Evolutionary conservation across 2,888 invertebrate species (phyloP).

Genomic region (Andrena bicolor): DNA sequence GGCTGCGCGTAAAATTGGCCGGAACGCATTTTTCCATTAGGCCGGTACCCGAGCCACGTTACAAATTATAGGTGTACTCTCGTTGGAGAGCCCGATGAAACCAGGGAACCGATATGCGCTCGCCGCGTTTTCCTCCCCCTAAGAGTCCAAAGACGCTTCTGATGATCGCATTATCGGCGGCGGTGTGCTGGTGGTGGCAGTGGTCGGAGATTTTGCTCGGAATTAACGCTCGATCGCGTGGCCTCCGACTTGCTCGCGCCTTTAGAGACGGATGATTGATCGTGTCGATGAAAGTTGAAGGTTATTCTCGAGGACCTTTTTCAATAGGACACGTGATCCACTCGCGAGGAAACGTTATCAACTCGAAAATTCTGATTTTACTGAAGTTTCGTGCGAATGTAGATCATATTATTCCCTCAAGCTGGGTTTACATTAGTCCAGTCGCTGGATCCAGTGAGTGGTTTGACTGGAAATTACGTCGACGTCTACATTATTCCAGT

Average conservation of each 20-base stretch:
- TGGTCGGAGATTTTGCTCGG: not conserved
- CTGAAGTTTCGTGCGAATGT: too few species aligned
- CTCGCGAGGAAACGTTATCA: too few species aligned
- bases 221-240: conserved; percentile 20
- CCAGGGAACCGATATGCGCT: conserved; percentile 70
- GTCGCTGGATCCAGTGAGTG: too few species aligned
- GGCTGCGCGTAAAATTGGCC: conserved; percentile 80
- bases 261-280: conserved; percentile 18
- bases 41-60: conserved; percentile 77
- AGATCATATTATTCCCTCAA: too few species aligned
- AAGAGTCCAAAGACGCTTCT: conserved; percentile 26
- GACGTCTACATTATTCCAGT: too few species aligned
- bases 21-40: conserved; percentile 82
- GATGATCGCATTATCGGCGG: conserved; percentile 18
- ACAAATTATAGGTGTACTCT: conserved; percentile 81
- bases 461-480: too few species aligned
- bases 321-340: not conserved
- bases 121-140: conserved; percentile 65
- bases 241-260: not conserved
- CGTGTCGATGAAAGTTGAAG: conserved; percentile 8
- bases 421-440: too few species aligned
- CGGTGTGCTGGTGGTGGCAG: conserved; percentile 4
- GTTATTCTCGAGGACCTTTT: not conserved
- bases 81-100: conserved; percentile 74
- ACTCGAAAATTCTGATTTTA: too few species aligned